phyloP scores from a whole-genome alignment of 2,797 vertebrate species.

The Synaphobranchus kaupii region DNA sequence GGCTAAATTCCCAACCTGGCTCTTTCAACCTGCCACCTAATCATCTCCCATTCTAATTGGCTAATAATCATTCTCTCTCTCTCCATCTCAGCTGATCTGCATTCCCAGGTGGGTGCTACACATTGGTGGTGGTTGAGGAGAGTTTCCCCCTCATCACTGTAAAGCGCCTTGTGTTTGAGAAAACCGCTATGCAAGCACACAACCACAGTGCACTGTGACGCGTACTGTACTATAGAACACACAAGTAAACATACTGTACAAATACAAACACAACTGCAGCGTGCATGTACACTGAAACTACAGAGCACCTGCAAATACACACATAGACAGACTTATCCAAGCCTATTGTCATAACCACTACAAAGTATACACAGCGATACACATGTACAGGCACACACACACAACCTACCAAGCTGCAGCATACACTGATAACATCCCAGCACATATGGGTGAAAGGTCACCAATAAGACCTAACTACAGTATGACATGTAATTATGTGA shows the following conservation, averaged over 20 bases:
- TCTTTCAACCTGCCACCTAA: too few species aligned
- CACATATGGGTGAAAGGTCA: background rate
- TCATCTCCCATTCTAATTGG: too few species aligned
- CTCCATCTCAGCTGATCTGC: too few species aligned
- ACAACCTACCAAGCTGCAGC: background rate
- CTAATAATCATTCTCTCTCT: too few species aligned
- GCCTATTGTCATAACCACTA: background rate
- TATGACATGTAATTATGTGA: background rate
- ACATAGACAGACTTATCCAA: background rate
- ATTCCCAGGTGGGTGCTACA: too few species aligned
- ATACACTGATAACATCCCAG: background rate
- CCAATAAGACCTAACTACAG: background rate
- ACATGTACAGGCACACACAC: background rate
- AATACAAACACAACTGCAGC: background rate
- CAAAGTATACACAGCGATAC: background rate
- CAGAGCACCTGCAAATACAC: background rate
- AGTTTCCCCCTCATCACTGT: too few species aligned
- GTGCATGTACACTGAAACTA: too few species aligned
- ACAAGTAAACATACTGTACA: background rate
- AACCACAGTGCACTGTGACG: background rate
- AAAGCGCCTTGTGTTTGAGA: too few species aligned
- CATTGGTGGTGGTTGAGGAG: too few species aligned
- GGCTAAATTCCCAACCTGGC: too few species aligned
- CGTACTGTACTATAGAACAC: background rate
- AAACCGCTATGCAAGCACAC: background rate